Base-by-base conservation (phyloP, 2,797 vertebrate genomes). In the Amblyraja radiata region DNA sequence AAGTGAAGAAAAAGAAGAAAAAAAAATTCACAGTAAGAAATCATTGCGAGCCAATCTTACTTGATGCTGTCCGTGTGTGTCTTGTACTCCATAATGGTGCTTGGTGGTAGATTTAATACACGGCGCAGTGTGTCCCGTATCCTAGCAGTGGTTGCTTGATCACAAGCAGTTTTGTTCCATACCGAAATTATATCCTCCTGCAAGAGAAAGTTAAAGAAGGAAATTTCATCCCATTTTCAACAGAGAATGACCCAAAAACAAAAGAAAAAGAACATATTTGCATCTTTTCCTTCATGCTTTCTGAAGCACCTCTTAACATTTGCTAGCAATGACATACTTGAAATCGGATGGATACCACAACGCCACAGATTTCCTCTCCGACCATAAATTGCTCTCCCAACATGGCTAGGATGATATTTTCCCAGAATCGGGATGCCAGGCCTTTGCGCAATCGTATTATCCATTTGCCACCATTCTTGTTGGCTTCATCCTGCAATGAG, bases 61-160 rank as follows among this genome's bases (percentile, higher is more conserved):
- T 97, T 98, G 95, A 98, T 97, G 96, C 97, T 98, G 97, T 98
- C 97, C 68, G 97, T 98, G 94, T 98, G 97, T 18, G 97, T 98
- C 96, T 97, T 98, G 96, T 98, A 98, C 95, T 98, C 97, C 97
- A 98, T 97, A 94, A 97, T 97, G 94, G 97, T 98, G 95, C 97
- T 98, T 93, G 97, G 97, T 0, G 97, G 97, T 90, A 98, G 96
- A 95, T 98, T 98, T 81, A 98, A 96, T 93, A 97, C 97, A 94
- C 97, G 92, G 39, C 97, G 96, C 86, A 97, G 95, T 0, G 97
- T 98, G 95, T 98, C 97, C 95, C 97, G 96, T 94, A 98, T 97
- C 90, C 97, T 97, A 77, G 97, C 96, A 0, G 97, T 97, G 93
- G 97, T 97, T 5, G 96, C 94, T 94, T 97, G 97, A 95, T 98